Conservation (phyloP, 1,140 invertebrate species). For the Eumeta japonica region DNA sequence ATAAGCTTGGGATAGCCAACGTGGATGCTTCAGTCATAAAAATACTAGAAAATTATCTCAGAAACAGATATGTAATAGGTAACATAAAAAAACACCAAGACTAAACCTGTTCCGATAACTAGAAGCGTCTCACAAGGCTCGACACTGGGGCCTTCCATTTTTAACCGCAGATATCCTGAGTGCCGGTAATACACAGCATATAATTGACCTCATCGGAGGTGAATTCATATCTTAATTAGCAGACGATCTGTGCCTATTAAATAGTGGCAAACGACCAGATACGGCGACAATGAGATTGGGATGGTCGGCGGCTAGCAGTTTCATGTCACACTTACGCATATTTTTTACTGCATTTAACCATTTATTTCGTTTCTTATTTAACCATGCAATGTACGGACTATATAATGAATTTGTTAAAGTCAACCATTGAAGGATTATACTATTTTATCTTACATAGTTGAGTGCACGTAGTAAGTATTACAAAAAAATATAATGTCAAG, state of each 20-base stretch:
- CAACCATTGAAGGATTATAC: no score
- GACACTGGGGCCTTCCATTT: no score
- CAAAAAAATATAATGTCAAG: no score
- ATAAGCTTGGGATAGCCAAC: conserved; percentile 1
- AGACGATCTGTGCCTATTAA: conserved; percentile 5
- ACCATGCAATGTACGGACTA: no score
- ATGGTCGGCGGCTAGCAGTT: conserved; percentile 4
- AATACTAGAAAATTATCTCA: conserved; percentile 5
- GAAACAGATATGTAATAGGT: background rate
- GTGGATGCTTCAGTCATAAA: conserved; percentile 4
- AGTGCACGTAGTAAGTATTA: no score
- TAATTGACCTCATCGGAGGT: background rate
- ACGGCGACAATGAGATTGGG: background rate
- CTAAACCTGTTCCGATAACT: conserved; percentile 4
- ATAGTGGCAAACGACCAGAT: conserved; percentile 1
- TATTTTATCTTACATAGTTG: no score
- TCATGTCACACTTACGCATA: no score
- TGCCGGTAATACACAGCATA: background rate
- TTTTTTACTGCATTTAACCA: no score
- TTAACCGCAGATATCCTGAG: conserved; percentile 1
- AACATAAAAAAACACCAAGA: conserved; percentile 5
- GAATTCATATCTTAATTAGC: conserved; percentile 8
- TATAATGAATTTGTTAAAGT: no score
- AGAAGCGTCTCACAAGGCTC: conserved; percentile 6
- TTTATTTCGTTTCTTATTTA: no score